phyloP scores from a whole-genome alignment of 2,888 invertebrate genomes.

The Clepsis dumicolana region DNA sequence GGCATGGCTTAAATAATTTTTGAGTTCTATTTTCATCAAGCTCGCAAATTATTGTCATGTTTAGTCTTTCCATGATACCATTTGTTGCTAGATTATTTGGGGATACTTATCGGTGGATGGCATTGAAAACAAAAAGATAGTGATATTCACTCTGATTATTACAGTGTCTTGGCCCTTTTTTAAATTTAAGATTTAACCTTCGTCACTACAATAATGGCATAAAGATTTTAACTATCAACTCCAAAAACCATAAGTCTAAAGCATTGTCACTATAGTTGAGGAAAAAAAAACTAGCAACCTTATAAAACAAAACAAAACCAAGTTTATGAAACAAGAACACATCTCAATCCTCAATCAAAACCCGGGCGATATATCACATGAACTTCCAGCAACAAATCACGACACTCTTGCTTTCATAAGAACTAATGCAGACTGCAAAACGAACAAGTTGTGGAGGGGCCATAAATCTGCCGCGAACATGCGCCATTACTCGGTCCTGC shows the following conservation, averaged over 20 bases:
- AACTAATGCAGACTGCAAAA: slow-evolving; percentile 43
- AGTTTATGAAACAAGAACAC: slow-evolving; percentile 8
- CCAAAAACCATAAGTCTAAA: too few relatives aligned
- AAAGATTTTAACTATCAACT: too few relatives aligned
- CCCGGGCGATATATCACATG: slow-evolving; percentile 33
- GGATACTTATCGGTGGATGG: neutral
- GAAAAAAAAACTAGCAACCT: neutral
- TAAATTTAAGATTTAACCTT: too few relatives aligned
- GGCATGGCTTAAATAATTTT: neutral
- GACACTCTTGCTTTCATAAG: slow-evolving; percentile 43
- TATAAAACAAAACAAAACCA: slow-evolving; percentile 1
- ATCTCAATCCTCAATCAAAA: slow-evolving; percentile 31
- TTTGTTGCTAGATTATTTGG: neutral
- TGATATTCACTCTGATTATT: too few relatives aligned
- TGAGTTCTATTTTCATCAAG: neutral
- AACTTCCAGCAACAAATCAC: slow-evolving; percentile 41
- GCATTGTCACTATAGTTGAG: too few relatives aligned
- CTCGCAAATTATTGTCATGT: neutral
- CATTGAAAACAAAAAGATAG: too few relatives aligned
- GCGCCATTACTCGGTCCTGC: slow-evolving; percentile 60
- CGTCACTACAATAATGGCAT: too few relatives aligned
- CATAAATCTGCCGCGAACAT: slow-evolving; percentile 63
- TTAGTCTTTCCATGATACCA: neutral
- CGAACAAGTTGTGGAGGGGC: slow-evolving; percentile 47
- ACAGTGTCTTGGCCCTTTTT: too few relatives aligned